Percentiles rank a stretch among this genome's conserved stretches.
phyloP scores from a whole-genome alignment of 2,797 vertebrate genomes.

The Sebastes dallii region DNA sequence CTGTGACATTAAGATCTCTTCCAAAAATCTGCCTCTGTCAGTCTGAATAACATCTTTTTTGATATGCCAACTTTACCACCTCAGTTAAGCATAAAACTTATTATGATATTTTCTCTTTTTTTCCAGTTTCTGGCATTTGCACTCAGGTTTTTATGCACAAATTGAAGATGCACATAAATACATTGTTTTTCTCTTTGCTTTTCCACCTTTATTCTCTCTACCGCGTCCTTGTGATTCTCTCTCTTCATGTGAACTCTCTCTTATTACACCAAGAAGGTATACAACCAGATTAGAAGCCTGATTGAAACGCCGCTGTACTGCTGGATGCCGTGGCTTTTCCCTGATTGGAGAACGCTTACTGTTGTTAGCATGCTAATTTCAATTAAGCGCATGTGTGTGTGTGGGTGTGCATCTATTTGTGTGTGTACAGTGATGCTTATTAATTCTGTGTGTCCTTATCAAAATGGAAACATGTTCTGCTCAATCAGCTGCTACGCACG shows the following conservation, averaged over 20 bases:
- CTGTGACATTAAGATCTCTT: background rate
- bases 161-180: background rate
- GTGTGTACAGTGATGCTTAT: background rate
- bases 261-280: background rate
- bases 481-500: constrained; percentile 10
- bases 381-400: background rate
- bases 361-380: constrained; percentile 8
- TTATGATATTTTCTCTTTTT: background rate
- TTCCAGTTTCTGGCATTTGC: background rate
- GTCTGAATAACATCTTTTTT: background rate
- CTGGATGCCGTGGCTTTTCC: background rate
- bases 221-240: background rate
- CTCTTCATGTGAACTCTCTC: background rate
- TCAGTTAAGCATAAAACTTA: background rate
- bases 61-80: background rate
- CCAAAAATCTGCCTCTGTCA: background rate
- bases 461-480: constrained; percentile 22
- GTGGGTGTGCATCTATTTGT: background rate
- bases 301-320: background rate
- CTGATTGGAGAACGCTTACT: background rate
- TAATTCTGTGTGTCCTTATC: constrained; percentile 4
- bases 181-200: background rate
- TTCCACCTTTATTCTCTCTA: background rate
- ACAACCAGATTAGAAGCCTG: background rate
- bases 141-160: background rate